A percentile compares a stretch with the other conserved stretches of the same genome.
These are phyloP conservation scores for Gobius niger DNA, from an alignment of 2,113 vertebrate genomes.

Conservation along the genomic window DNA sequence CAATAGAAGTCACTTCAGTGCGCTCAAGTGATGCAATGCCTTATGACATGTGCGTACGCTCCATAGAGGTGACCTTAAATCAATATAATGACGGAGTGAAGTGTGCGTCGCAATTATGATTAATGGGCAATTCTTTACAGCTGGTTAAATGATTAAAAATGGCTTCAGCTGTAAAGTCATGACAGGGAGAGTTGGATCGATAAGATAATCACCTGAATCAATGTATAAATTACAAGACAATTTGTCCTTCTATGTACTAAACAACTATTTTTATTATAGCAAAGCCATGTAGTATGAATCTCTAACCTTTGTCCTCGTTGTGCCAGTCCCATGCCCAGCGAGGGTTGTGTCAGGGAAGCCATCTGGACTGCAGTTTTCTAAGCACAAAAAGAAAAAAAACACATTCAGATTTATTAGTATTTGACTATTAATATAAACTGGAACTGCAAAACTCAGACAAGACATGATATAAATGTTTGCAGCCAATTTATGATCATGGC, in stretches of 20 bases:
- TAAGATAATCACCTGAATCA: not conserved
- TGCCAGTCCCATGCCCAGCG: not conserved
- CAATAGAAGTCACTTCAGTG: constrained; percentile 6
- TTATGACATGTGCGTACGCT: not conserved
- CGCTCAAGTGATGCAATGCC: not conserved
- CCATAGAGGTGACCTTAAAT: not conserved
- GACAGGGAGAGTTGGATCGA: not conserved
- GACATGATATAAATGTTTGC: too few species aligned
- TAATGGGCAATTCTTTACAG: not conserved
- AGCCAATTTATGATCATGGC: too few species aligned
- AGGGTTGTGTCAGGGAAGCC: not conserved
- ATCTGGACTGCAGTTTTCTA: not conserved
- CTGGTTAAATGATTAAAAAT: not conserved
- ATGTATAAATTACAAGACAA: not conserved
- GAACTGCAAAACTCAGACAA: too few species aligned
- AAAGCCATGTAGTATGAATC: not conserved
- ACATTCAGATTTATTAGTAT: not conserved
- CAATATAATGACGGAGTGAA: constrained; percentile 3
- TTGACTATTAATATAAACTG: too few species aligned
- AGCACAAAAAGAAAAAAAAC: not conserved
- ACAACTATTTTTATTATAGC: too few species aligned
- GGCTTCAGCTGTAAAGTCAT: not conserved
- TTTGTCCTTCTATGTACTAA: not conserved
- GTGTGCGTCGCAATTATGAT: not conserved
- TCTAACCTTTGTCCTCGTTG: not conserved